Conservation (phyloP, 2,113 vertebrate genomes). For the Oncorhynchus masou region DNA sequence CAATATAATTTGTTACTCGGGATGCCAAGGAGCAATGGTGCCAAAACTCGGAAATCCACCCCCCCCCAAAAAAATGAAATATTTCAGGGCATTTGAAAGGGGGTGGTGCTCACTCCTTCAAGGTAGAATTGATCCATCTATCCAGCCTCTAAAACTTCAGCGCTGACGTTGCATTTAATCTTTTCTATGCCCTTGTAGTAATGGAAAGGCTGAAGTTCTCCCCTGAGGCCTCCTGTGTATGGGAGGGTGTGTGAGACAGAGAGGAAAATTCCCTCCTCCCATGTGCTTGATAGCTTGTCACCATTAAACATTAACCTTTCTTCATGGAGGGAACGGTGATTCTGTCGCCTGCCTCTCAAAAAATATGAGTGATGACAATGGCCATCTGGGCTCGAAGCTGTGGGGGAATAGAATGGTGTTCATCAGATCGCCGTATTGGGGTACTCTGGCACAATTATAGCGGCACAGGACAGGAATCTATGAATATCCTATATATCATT, state of each 20-base stretch:
- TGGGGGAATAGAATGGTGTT: not conserved
- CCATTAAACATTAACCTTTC: conserved; percentile 25
- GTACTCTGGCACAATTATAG: not conserved
- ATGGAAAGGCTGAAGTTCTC: not conserved
- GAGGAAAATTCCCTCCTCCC: not conserved
- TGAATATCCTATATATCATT: not conserved
- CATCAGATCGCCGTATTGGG: not conserved
- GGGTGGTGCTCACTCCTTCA: not conserved
- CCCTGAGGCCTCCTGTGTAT: not conserved
- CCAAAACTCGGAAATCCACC: not conserved
- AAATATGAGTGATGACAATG: not conserved
- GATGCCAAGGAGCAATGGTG: not conserved
- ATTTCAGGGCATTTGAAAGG: conserved; percentile 4
- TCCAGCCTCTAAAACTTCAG: not conserved
- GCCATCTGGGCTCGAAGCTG: not conserved
- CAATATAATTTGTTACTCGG: not conserved
- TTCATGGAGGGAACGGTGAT: not conserved
- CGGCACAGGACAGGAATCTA: not conserved
- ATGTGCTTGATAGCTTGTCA: conserved; percentile 27
- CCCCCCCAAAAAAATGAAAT: not conserved
- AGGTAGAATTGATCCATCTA: not conserved
- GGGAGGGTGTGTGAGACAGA: not conserved
- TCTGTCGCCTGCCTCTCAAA: not conserved
- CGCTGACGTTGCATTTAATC: not conserved
- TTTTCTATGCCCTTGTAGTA: not conserved